Conservation (phyloP, 2,888 invertebrate species). For the Camponotus fellah region DNA sequence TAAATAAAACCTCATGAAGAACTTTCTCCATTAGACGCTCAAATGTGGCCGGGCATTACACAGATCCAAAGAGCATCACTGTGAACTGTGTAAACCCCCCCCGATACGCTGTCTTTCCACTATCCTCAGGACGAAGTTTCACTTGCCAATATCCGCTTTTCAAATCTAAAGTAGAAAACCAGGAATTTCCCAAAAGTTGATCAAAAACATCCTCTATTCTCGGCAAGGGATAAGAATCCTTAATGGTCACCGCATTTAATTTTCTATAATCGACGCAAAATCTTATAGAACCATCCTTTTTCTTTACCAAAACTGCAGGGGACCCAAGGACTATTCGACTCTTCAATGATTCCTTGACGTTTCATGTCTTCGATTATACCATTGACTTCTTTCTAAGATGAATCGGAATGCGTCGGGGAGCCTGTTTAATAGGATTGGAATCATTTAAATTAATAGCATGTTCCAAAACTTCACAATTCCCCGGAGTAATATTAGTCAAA, state of each 20-base stretch:
- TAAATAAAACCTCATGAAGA: too few relatives aligned
- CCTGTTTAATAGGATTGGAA: background rate
- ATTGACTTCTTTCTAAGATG: background rate
- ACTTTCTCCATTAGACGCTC: too few relatives aligned
- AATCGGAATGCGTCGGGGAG: background rate
- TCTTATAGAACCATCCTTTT: too few relatives aligned
- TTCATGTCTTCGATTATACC: background rate
- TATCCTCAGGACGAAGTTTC: background rate
- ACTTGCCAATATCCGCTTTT: too few relatives aligned
- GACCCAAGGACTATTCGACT: too few relatives aligned
- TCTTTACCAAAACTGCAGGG: too few relatives aligned
- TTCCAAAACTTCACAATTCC: background rate
- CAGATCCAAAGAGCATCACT: too few relatives aligned
- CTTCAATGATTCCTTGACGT: background rate
- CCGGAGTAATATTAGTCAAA: background rate
- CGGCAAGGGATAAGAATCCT: background rate
- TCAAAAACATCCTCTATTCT: background rate
- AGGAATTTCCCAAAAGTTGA: background rate
- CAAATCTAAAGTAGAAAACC: background rate
- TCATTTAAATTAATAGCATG: background rate
- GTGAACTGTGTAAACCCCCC: background rate
- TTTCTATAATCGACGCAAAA: too few relatives aligned
- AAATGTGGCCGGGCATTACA: too few relatives aligned
- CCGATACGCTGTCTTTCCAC: background rate
- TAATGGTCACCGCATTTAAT: background rate